Evolutionary conservation across 1,140 invertebrate genomes (phyloP).

Genomic region (Magallana angulata): DNA sequence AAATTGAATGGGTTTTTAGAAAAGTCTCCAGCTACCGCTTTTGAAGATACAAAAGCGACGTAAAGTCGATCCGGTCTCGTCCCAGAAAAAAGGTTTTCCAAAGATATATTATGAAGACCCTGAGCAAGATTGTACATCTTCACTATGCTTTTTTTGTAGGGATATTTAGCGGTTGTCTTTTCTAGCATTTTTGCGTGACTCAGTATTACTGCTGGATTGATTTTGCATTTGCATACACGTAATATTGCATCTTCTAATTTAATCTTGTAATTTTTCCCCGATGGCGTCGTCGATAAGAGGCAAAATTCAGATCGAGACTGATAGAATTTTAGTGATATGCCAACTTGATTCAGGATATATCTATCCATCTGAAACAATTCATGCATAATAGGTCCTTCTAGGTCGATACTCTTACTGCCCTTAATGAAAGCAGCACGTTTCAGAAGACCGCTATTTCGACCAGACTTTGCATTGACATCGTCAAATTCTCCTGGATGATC

Average conservation of each 20-base stretch:
- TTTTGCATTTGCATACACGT: slow-evolving; percentile 35
- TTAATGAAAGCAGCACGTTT: background rate
- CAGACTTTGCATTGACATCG: slow-evolving; percentile 27
- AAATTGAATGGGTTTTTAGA: slow-evolving; percentile 53
- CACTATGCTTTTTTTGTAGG: slow-evolving; percentile 29
- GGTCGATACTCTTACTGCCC: slow-evolving; percentile 22
- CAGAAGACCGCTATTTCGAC: slow-evolving; percentile 39
- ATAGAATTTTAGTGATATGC: slow-evolving; percentile 37
- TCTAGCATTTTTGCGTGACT: slow-evolving; percentile 42
- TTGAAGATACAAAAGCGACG: slow-evolving; percentile 3
- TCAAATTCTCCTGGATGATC: slow-evolving; percentile 38
- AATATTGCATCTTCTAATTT: slow-evolving; percentile 23
- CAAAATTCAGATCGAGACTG: slow-evolving; percentile 36
- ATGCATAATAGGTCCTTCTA: slow-evolving; percentile 49
- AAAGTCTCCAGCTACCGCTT: slow-evolving; percentile 34
- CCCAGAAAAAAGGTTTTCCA: slow-evolving; percentile 47
- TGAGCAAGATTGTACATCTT: slow-evolving; percentile 17
- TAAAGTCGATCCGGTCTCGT: slow-evolving; percentile 5
- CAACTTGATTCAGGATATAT: slow-evolving; percentile 55
- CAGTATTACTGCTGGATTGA: slow-evolving; percentile 45
- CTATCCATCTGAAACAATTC: slow-evolving; percentile 53
- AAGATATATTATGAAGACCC: background rate
- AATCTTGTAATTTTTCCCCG: background rate
- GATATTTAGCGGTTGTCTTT: slow-evolving; percentile 43
- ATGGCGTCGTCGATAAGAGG: background rate